Evolutionary conservation across 2,797 vertebrate genomes (phyloP), one percentile per base, ranked within the genome.

Genomic region (Percopsis omiscomaycus): DNA sequence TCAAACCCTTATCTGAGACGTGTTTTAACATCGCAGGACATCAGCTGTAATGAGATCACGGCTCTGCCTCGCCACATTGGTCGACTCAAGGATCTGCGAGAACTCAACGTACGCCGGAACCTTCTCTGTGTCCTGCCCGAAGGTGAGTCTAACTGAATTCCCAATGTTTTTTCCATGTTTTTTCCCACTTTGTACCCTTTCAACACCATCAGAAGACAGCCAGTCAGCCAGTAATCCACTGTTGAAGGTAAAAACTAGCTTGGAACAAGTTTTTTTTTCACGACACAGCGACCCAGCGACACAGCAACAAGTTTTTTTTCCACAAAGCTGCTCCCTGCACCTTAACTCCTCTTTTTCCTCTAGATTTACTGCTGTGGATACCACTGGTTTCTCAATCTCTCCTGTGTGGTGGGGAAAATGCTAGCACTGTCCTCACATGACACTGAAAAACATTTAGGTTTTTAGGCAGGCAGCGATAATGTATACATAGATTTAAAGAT

Each of bases 1-100:
- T 9, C 6, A 27, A 27, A 8, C 44, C 44, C n/a, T 45, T 5
- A 0, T 32, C 22, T n/a, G 13, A 14, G 12, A 32, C 46, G 62
- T 12, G 47, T 0, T 28, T 1, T 59, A 51, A n/a, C 50, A 71
- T 4, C 45, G n/a, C 88, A 98, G 96, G 96, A 98, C 81, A 92
- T 98, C 81, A 98, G 96, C 89, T 98, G 96, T 78, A 98, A 98
- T 12, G 96, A 98, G 89, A 94, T 98, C 89, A 94, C 95, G 1
- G 87, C 92, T 66, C 92, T 98, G 56, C 96, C 96, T 30, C 94
- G 93, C 4, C 94, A 96, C 81, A 94, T 98, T 64, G 93, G 96
- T 32, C 89, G 93, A 55, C 87, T 98, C 73, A 94, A 92, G 87
- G 91, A 92, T 59, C 84, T 98, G 13, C 89, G 92, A 63, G 96